Conservation (phyloP, 2,888 invertebrate species). For the Hemicrepidius hirtus region DNA sequence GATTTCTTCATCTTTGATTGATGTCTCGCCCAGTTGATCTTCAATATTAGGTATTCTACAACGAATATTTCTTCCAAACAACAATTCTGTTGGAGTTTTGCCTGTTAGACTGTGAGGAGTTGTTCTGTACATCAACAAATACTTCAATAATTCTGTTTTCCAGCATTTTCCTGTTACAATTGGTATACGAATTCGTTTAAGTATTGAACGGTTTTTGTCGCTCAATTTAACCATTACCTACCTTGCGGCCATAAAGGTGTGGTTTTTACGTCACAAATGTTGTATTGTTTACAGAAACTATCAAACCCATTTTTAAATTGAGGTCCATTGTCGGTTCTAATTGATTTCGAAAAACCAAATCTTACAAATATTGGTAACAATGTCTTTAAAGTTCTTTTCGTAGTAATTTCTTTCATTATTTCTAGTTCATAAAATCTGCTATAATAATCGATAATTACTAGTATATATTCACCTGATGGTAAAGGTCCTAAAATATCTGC, state of each 20-base stretch:
- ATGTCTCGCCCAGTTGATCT: neutral
- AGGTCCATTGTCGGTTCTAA: conserved; percentile 54
- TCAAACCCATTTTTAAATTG: conserved; percentile 55
- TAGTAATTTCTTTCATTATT: conserved; percentile 50
- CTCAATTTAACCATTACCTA: conserved; percentile 60
- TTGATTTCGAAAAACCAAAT: conserved; percentile 54
- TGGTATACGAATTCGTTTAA: conserved; percentile 50
- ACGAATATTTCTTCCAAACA: conserved; percentile 53
- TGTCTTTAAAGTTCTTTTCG: conserved; percentile 47
- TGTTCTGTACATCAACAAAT: conserved; percentile 54
- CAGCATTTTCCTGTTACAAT: conserved; percentile 44
- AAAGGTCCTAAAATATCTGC: conserved; percentile 60
- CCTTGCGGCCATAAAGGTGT: conserved; percentile 57
- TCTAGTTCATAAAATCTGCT: conserved; percentile 46
- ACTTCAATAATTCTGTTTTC: conserved; percentile 54
- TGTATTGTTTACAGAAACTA: conserved; percentile 41
- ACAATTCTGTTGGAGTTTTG: conserved; percentile 57
- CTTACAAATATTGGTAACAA: conserved; percentile 55
- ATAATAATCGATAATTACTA: conserved; percentile 49
- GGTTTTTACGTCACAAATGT: conserved; percentile 23
- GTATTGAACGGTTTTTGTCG: conserved; percentile 51
- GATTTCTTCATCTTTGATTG: conserved; percentile 17
- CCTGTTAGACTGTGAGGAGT: conserved; percentile 60
- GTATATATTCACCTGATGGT: conserved; percentile 50
- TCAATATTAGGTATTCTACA: conserved; percentile 53